A percentile compares a stretch with the other conserved stretches of the same genome.
These are phyloP conservation scores for Karalla daura DNA, from an alignment of 2,797 vertebrate species.

Conservation along the genomic window DNA sequence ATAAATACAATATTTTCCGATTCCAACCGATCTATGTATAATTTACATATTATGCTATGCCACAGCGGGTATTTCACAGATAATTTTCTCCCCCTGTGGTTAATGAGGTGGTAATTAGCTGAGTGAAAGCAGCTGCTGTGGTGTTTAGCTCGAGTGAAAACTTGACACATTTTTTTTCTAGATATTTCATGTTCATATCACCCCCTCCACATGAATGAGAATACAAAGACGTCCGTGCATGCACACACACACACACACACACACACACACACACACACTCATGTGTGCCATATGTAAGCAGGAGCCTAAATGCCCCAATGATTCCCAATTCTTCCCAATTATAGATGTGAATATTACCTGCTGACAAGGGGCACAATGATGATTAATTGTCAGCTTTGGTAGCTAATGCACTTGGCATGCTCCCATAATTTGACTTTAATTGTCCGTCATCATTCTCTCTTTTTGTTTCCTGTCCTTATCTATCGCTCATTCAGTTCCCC, in stretches of 20 bases:
- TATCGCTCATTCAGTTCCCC: not conserved
- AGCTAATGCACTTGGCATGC: constrained; percentile 45
- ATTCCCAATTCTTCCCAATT: constrained; percentile 56
- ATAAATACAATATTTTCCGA: not conserved
- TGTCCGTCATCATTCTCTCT: constrained; percentile 40
- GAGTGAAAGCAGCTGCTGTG: constrained; percentile 32
- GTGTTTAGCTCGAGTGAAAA: constrained; percentile 36
- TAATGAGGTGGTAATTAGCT: constrained; percentile 37
- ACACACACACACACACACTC: constrained; percentile 1
- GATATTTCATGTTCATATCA: constrained; percentile 23
- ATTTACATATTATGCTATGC: not conserved
- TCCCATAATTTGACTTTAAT: constrained; percentile 62
- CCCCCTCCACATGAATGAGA: constrained; percentile 31
- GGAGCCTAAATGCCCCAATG: constrained; percentile 41
- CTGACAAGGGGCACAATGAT: constrained; percentile 49
- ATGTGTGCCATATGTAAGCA: too few relatives aligned
- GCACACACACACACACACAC: constrained; percentile 9
- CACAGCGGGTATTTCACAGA: constrained; percentile 30
- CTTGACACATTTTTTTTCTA: constrained; percentile 6
- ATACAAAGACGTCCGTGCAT: constrained; percentile 6
- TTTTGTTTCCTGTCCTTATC: constrained; percentile 27
- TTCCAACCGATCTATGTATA: not conserved
- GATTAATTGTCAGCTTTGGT: constrained; percentile 60
- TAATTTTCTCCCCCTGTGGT: constrained; percentile 24
- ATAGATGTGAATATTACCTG: constrained; percentile 52